Evolutionary conservation across 2,888 invertebrate species (phyloP), one percentile per base, ranked within the genome.

Genomic region (Steromphala cineraria): DNA sequence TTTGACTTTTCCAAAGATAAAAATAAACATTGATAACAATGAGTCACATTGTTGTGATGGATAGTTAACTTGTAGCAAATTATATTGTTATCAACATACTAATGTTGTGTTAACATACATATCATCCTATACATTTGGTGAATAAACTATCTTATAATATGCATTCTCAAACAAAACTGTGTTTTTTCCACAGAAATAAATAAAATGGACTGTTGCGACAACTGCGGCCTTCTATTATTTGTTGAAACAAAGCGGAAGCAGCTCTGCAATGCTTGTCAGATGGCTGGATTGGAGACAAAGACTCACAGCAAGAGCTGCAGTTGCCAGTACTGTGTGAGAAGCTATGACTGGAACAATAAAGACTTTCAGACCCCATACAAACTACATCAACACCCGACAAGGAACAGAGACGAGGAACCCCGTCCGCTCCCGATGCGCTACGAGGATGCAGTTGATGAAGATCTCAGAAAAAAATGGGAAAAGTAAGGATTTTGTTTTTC

Each of bases 401-500:
- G 17, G 5, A 53, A 31, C 36, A 74, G 67, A 46, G 52, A 28
- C 40, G 67, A 36, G 40, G 62, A 67, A 67, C 4, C 2, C 7
- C n/a, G 36, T 1, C 24, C 31, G 13, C 15, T 46, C 4, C 53
- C 21, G 21, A 52, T n/a, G 19, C 56, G 24, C 15, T 62, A 40
- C 15, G 82, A 82, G 17, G 67, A 53, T 31, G 67, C 71, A 56
- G 80, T 83, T 19, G 79, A 82, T 28, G 78, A 84, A 36, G 82
- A 82, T 52, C 80, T 84, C 10, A 82, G 79, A 76, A 53, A 67
- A 2, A 82, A 62, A 46, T 86, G 86, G 85, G 84, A 84, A 55
- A 82, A 62, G 86, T 85, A 81, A 21, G 17, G 15, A 55, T 3
- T 46, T 15, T 40, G 74, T 17, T 8, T 1, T 53, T 53, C 10